Evolutionary conservation across 1,140 invertebrate species (phyloP).

Genomic region (Amphibalanus amphitrite): DNA sequence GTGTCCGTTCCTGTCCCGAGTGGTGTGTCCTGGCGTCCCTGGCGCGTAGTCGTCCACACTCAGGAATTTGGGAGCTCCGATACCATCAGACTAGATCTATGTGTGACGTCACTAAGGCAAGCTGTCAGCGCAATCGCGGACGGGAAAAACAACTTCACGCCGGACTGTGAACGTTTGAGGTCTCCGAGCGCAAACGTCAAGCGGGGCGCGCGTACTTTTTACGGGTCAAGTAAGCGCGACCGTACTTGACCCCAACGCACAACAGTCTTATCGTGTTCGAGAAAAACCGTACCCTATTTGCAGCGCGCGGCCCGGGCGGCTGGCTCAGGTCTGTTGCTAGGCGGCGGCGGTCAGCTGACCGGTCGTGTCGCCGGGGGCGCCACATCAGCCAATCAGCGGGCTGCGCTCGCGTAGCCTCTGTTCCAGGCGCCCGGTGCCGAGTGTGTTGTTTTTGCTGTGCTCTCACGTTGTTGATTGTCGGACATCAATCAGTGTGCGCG

Average conservation of each 20-base stretch:
- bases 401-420: too few species aligned
- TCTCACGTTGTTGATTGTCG: background rate
- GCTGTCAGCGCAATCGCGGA: background rate
- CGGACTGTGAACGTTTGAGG: too few species aligned
- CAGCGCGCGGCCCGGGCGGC: too few species aligned
- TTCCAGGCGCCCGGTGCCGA: background rate
- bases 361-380: too few species aligned
- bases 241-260: too few species aligned
- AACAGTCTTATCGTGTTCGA: too few species aligned
- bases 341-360: background rate
- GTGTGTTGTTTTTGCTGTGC: background rate
- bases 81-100: background rate
- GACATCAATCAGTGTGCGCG: background rate
- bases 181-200: background rate
- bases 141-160: background rate
- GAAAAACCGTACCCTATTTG: background rate
- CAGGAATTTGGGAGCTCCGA: background rate
- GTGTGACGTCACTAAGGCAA: background rate
- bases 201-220: too few species aligned
- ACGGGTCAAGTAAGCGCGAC: too few species aligned
- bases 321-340: background rate
- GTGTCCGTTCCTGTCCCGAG: background rate
- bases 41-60: background rate
- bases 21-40: background rate
- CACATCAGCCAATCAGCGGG: too few species aligned